Evolutionary conservation across 2,113 vertebrate species (phyloP), one percentile per base, ranked within the genome.

Genomic region (Callionymus lyra): DNA sequence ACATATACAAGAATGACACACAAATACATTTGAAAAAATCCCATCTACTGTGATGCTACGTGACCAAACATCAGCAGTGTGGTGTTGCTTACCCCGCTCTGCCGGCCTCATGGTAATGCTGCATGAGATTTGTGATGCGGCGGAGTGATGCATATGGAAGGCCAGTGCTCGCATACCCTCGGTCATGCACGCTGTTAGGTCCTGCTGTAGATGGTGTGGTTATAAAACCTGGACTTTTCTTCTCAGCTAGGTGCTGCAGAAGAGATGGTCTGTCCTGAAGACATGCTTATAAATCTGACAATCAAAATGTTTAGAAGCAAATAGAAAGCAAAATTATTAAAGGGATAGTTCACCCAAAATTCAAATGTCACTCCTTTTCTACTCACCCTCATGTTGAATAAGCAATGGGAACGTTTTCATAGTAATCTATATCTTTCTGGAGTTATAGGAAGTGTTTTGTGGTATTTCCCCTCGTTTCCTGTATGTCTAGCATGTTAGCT

Each of bases 121-220:
- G 57, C 65, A 54, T 67, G 65, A 79, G 77, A 81, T 82, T 81
- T 82, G 80, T 59, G 72, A 81, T 76, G 77, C 80, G 74, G 75
- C 55, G 71, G 74, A 69, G 64, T 68, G 76, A 74, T 71, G 73
- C 71, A 72, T 76, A 69, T 79, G 71, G 77, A 82, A 75, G 65
- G 65, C 63, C 72, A 51, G 59, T 47, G 64, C 74, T 80, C 66
- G 69, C 68, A 80, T 78, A n/a, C 72, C 70, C 59, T 61, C 59
- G 73, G 77, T 80, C 75, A 74, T 71, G 77, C 70, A 79, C 74
- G 71, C 74, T 76, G 79, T 81, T 77, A 79, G 74, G 68, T 62
- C 56, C 56, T 63, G 73, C 63, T 70, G 76, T 72, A 60, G 75
- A 72, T 56, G 72, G 58, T 58, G 71, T 76, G 64, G 69, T 68